Conservation (phyloP, 2,797 vertebrate genomes). For the Sardinella longiceps region DNA sequence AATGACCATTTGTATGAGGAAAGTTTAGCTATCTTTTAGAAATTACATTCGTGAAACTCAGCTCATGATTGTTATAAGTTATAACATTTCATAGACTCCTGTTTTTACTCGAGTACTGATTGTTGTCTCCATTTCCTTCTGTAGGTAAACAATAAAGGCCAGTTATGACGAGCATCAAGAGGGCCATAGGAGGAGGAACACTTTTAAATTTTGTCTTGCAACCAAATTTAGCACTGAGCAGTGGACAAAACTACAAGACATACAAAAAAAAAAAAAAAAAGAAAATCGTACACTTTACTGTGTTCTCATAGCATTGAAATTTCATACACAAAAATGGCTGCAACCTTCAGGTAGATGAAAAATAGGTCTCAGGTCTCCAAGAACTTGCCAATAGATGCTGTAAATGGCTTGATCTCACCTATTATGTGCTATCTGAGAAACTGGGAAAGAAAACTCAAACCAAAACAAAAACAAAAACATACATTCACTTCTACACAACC, state of each 20-base stretch:
- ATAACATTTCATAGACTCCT: not conserved
- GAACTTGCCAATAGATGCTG: not conserved
- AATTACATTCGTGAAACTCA: not conserved
- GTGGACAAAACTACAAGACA: not conserved
- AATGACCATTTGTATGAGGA: not conserved
- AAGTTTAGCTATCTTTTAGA: not conserved
- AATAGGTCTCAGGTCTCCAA: not conserved
- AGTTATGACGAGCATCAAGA: not conserved
- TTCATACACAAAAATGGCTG: not conserved
- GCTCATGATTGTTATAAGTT: constrained; percentile 10
- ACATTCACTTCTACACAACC: constrained; percentile 22
- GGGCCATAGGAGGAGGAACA: not conserved
- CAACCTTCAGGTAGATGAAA: not conserved
- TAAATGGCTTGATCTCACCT: not conserved
- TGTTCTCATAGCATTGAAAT: not conserved
- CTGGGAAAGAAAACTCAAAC: not conserved
- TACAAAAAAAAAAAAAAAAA: not conserved
- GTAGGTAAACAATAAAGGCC: not conserved
- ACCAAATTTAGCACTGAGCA: not conserved
- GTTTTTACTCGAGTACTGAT: not conserved
- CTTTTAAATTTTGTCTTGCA: not conserved
- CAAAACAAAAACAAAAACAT: constrained; percentile 9
- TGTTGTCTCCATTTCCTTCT: not conserved
- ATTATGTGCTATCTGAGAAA: not conserved
- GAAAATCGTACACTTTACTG: not conserved